Conservation (phyloP, 23 tunicate genomes). For the Oikopleura albicans region DNA sequence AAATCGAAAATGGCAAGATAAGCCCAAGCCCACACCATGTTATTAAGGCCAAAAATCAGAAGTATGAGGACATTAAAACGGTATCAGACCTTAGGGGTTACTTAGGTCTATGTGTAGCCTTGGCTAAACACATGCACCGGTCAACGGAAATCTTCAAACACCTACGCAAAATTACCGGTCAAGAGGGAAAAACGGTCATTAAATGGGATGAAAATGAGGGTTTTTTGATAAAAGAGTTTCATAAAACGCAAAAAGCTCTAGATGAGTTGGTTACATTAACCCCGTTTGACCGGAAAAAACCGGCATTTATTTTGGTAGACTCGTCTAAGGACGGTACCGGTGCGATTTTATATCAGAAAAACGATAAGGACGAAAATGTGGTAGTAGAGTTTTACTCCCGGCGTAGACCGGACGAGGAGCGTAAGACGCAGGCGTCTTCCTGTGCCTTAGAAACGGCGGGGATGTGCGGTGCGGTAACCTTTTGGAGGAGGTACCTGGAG, state of each 20-base stretch:
- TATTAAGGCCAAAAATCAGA: not conserved
- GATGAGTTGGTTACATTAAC: not conserved
- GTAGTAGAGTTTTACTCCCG: constrained; percentile 3
- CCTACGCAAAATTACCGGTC: not conserved
- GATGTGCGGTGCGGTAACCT: not conserved
- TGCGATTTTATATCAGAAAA: not conserved
- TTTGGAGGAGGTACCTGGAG: not conserved
- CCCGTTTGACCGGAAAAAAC: not conserved
- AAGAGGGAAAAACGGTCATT: not conserved
- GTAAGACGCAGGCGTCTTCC: not conserved
- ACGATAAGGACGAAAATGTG: not conserved
- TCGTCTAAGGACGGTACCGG: not conserved
- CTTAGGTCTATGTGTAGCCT: not conserved
- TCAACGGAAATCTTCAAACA: not conserved
- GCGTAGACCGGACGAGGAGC: not conserved
- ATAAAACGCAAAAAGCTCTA: not conserved
- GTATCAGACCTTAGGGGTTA: not conserved
- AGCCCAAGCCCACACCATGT: not conserved
- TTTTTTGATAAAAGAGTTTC: not conserved
- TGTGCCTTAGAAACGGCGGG: not conserved
- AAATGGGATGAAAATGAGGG: not conserved
- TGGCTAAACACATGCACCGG: not conserved
- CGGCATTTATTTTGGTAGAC: not conserved
- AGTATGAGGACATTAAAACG: not conserved
- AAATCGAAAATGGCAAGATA: not conserved